phyloP scores from a whole-genome alignment of 2,113 vertebrate genomes.

The Saguinus imperator region DNA sequence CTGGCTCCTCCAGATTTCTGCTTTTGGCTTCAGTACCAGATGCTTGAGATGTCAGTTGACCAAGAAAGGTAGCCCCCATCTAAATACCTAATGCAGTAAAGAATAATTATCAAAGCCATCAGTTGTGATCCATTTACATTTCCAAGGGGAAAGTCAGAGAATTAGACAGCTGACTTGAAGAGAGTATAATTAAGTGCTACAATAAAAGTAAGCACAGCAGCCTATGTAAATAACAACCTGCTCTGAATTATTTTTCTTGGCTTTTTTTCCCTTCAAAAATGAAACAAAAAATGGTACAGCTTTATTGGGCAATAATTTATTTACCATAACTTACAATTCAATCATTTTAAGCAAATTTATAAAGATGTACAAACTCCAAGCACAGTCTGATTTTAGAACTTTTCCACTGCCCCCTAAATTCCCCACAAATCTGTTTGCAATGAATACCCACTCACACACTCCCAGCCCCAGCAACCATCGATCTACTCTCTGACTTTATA shows the following conservation, averaged over 20 bases:
- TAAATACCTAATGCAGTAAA: not conserved
- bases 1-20: not conserved
- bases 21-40: not conserved
- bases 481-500: not conserved
- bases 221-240: not conserved
- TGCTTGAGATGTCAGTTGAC: not conserved
- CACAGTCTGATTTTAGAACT: not conserved
- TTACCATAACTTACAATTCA: not conserved
- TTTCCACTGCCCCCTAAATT: not conserved
- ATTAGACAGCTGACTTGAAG: not conserved
- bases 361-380: not conserved
- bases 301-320: not conserved
- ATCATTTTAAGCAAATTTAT: conserved; percentile 6
- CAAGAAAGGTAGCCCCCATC: not conserved
- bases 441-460: not conserved
- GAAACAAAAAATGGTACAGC: not conserved
- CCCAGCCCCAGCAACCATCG: not conserved
- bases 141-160: not conserved
- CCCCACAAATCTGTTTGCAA: not conserved
- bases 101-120: not conserved
- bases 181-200: not conserved
- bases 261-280: not conserved
- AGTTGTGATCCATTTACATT: conserved; percentile 13
- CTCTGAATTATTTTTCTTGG: not conserved
- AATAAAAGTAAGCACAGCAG: not conserved